A percentile compares a stretch with the other conserved stretches of the same genome.
phyloP scores from a whole-genome alignment of 1,140 invertebrate species.

The Vanessa tameamea region DNA sequence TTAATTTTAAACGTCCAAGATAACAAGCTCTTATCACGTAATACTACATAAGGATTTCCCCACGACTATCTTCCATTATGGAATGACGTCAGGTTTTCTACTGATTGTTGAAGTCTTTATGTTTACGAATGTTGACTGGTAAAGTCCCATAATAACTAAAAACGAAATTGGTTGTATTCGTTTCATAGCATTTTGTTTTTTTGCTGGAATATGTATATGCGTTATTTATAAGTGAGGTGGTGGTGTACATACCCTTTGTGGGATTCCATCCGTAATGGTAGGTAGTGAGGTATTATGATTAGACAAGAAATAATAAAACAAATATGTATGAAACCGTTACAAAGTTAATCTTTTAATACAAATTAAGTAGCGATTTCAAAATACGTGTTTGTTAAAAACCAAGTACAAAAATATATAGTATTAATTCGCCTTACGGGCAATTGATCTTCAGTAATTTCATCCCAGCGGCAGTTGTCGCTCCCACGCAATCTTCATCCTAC shows the following conservation, averaged over 20 bases:
- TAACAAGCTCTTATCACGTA: background rate
- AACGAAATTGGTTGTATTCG: too few species aligned
- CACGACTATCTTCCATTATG: background rate
- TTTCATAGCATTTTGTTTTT: too few species aligned
- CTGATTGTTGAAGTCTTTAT: too few species aligned
- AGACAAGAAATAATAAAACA: too few species aligned
- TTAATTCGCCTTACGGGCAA: background rate
- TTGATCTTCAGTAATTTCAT: slow-evolving; percentile 27
- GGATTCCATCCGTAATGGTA: too few species aligned
- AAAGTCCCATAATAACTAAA: background rate
- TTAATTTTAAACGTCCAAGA: background rate
- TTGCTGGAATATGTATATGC: too few species aligned
- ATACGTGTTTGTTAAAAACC: background rate
- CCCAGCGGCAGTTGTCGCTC: slow-evolving; percentile 21
- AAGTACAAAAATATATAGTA: background rate
- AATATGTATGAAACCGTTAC: too few species aligned
- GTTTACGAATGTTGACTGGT: background rate
- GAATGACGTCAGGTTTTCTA: background rate
- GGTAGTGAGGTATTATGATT: too few species aligned
- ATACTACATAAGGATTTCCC: background rate
- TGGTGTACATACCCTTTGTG: too few species aligned
- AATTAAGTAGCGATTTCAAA: background rate
- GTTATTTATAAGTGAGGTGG: too few species aligned
- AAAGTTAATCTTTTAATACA: too few species aligned
- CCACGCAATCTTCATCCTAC: slow-evolving; percentile 34